Evolutionary conservation across 2,888 invertebrate species (phyloP).

Genomic region (Epinotia nisella): DNA sequence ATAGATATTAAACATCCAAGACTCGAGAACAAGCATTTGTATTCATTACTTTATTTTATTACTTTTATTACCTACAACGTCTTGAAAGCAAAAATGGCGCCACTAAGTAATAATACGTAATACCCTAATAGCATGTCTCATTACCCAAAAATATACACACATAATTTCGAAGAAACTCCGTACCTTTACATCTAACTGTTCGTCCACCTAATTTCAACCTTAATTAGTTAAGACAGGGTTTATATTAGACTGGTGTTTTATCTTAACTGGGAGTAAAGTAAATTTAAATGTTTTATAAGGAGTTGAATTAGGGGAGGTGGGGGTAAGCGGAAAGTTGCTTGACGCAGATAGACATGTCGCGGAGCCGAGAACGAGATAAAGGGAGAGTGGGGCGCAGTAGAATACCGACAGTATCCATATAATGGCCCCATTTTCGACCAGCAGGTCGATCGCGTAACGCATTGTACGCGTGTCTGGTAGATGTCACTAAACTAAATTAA

Average conservation of each 20-base stretch:
- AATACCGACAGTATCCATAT: neutral
- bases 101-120: conserved; percentile 16
- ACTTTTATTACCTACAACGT: neutral
- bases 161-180: conserved; percentile 16
- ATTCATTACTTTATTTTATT: no score
- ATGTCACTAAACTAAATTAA: no score
- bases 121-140: conserved; percentile 25
- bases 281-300: conserved; percentile 44
- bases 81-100: conserved; percentile 1
- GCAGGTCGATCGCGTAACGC: no score
- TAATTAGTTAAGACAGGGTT: neutral
- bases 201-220: neutral
- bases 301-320: conserved; percentile 32
- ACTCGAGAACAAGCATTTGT: no score
- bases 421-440: no score
- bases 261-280: conserved; percentile 39
- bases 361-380: conserved; percentile 37
- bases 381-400: conserved; percentile 25
- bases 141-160: conserved; percentile 1
- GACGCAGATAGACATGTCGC: conserved; percentile 42
- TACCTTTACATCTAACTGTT: neutral
- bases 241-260: conserved; percentile 21
- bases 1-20: no score
- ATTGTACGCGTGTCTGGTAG: no score
- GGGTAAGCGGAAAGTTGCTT: conserved; percentile 40